Conservation (phyloP, 2,888 invertebrate genomes). For the Busseola fusca region DNA sequence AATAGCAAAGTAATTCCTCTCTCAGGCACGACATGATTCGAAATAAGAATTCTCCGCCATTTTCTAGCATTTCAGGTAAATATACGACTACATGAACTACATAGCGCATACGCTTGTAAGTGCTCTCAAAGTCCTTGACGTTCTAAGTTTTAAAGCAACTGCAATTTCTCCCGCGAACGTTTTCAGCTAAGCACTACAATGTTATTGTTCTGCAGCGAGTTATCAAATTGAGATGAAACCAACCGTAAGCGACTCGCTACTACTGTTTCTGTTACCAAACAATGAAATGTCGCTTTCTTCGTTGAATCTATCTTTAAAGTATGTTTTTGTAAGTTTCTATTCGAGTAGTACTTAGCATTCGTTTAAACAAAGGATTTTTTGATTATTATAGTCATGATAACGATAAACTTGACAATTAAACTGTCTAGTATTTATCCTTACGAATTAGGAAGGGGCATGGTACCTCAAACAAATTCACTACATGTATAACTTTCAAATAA, state of each 20-base stretch:
- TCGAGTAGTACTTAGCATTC: not conserved
- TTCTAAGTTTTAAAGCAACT: conserved; percentile 47
- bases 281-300: conserved; percentile 31
- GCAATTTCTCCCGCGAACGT: conserved; percentile 54
- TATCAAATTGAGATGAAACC: conserved; percentile 58
- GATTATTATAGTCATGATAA: not conserved
- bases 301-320: conserved; percentile 7
- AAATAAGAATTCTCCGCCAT: conserved; percentile 26
- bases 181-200: conserved; percentile 56
- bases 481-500: not conserved
- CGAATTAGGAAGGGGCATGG: not conserved
- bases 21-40: conserved; percentile 22
- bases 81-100: conserved; percentile 10
- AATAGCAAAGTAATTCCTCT: conserved; percentile 34
- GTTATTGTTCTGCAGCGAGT: conserved; percentile 51
- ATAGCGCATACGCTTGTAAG: conserved; percentile 50
- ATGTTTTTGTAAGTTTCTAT: not conserved
- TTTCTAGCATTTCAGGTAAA: conserved; percentile 31
- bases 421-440: not conserved
- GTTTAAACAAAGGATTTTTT: not conserved
- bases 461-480: not conserved
- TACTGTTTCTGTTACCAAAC: conserved; percentile 37
- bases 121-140: conserved; percentile 41
- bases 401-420: not conserved
- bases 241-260: conserved; percentile 44